These are phyloP conservation scores for Goniozus legneri DNA, from an alignment of 1,140 invertebrate species.

Conservation along the genomic window DNA sequence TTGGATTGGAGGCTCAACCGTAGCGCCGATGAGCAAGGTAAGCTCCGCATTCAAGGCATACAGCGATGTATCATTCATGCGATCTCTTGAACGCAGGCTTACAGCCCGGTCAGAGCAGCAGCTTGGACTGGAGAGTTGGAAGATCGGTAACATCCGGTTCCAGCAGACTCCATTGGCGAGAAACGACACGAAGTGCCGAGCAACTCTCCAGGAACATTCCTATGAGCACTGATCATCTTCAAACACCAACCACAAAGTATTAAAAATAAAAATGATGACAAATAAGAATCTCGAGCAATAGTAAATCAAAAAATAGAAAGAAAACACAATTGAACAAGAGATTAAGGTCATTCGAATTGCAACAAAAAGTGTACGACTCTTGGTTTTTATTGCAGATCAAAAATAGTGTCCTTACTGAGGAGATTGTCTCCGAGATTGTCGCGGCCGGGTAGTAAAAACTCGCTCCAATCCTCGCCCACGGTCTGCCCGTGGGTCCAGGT, in stretches of 20 bases:
- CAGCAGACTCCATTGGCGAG: conserved; percentile 34
- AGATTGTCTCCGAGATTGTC: conserved; percentile 44
- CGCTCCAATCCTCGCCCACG: conserved; percentile 34
- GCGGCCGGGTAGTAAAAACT: conserved; percentile 35
- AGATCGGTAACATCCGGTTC: conserved; percentile 32
- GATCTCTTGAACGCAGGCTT: conserved; percentile 17
- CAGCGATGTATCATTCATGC: neutral
- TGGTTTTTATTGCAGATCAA: conserved; percentile 35
- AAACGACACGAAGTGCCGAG: conserved; percentile 44
- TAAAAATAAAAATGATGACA: too few relatives aligned
- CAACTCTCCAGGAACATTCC: conserved; percentile 42
- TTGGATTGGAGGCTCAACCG: conserved; percentile 42
- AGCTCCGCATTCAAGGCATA: too few relatives aligned
- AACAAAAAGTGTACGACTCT: too few relatives aligned
- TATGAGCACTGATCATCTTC: conserved; percentile 34
- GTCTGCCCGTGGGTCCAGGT: conserved; percentile 45
- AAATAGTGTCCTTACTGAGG: conserved; percentile 45
- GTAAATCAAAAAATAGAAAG: too few relatives aligned
- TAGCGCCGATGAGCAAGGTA: conserved; percentile 36
- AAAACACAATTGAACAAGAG: too few relatives aligned
- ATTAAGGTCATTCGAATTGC: too few relatives aligned
- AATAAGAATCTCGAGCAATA: too few relatives aligned
- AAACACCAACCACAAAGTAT: conserved; percentile 45
- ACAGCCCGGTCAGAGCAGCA: conserved; percentile 43
- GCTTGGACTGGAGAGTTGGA: conserved; percentile 46